These are phyloP conservation scores for Pao palembangensis DNA, from an alignment of 2,113 vertebrate genomes.

Conservation along the genomic window DNA sequence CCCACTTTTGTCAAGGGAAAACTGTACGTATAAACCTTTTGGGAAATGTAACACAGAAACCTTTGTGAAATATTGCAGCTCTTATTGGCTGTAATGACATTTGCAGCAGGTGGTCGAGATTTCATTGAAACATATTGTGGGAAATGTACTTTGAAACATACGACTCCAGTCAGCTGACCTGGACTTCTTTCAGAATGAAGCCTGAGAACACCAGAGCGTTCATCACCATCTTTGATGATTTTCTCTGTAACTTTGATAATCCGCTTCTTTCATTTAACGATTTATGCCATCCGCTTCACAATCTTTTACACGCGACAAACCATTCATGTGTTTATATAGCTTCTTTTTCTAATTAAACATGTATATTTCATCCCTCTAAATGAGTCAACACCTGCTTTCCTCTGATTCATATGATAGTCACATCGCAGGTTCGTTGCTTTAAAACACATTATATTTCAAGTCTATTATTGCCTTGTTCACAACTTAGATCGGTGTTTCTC, in stretches of 20 bases:
- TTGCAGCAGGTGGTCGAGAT: slow-evolving; percentile 70
- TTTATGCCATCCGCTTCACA: neutral
- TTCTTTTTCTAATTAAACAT: no score
- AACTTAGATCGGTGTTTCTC: no score
- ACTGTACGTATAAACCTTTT: slow-evolving; percentile 41
- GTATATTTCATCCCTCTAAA: no score
- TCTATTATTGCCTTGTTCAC: no score
- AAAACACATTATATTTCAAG: no score
- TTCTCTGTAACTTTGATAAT: slow-evolving; percentile 11
- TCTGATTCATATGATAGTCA: no score
- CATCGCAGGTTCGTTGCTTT: no score
- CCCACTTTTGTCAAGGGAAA: slow-evolving; percentile 52
- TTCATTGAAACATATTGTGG: slow-evolving; percentile 68
- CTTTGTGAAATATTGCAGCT: slow-evolving; percentile 70
- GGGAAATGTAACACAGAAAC: slow-evolving; percentile 58
- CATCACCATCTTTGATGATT: slow-evolving; percentile 38
- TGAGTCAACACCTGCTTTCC: no score
- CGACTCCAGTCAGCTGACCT: slow-evolving; percentile 51
- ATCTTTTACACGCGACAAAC: slow-evolving; percentile 1
- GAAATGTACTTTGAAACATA: slow-evolving; percentile 60
- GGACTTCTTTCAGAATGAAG: slow-evolving; percentile 43
- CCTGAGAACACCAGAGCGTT: slow-evolving; percentile 42
- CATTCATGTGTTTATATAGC: neutral
- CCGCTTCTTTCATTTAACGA: slow-evolving; percentile 8
- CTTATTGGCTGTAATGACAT: slow-evolving; percentile 73